These are phyloP conservation scores for Meteorus cinctellus DNA, from an alignment of 2,888 invertebrate species.

Conservation along the genomic window DNA sequence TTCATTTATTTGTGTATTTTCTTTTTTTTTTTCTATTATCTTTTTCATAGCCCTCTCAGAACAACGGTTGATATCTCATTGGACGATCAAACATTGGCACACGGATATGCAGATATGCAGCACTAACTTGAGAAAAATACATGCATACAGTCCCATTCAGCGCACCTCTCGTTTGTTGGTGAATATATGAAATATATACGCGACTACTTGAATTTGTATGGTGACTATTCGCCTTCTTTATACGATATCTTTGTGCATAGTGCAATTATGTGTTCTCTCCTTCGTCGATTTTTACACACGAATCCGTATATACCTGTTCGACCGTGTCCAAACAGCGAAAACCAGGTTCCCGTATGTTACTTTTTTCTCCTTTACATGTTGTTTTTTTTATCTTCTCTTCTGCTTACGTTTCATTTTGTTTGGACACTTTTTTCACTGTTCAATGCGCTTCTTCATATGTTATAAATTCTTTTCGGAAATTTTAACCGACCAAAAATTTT, in stretches of 20 bases:
- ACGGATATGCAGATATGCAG: slow-evolving; percentile 13
- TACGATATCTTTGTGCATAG: not conserved
- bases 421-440: no score
- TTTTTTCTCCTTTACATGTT: not conserved
- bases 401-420: not conserved
- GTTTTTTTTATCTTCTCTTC: not conserved
- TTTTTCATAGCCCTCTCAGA: slow-evolving; percentile 15
- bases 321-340: slow-evolving; percentile 42
- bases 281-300: slow-evolving; percentile 46
- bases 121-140: not conserved
- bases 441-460: not conserved
- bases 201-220: not conserved
- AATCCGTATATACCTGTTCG: slow-evolving; percentile 44
- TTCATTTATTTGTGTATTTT: not conserved
- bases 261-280: slow-evolving; percentile 8
- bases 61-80: slow-evolving; percentile 48
- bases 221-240: not conserved
- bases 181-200: slow-evolving; percentile 1
- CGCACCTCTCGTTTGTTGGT: slow-evolving; percentile 15
- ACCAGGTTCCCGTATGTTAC: slow-evolving; percentile 27
- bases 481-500: not conserved
- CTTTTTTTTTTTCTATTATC: slow-evolving; percentile 17
- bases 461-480: slow-evolving; percentile 2
- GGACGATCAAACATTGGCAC: slow-evolving; percentile 49
- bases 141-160: not conserved